Evolutionary conservation across 37 sponge, comb jelly and placozoan genomes (phyloP).

Genomic region (Axinella damicornis): DNA sequence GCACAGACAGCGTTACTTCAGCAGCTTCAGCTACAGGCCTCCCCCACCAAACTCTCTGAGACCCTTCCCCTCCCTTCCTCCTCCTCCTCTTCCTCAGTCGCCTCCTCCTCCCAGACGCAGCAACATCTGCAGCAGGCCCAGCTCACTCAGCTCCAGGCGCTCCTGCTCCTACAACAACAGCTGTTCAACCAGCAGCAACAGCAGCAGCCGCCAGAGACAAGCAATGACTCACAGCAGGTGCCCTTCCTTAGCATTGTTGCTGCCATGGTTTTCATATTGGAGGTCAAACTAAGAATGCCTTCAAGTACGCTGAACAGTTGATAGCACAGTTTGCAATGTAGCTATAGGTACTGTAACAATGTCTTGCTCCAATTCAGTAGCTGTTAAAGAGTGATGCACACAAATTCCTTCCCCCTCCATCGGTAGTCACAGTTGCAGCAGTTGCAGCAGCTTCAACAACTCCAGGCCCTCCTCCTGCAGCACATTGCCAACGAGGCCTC

Average conservation of each 20-base stretch:
- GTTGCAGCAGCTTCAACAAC: conserved; percentile 79
- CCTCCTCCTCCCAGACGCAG: neutral
- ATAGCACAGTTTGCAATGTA: no score
- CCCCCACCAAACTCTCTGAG: neutral
- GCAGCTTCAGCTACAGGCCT: conserved; percentile 56
- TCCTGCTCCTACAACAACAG: conserved; percentile 76
- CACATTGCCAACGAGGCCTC: conserved; percentile 74
- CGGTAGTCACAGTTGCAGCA: conserved; percentile 28
- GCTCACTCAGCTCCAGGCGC: conserved; percentile 73
- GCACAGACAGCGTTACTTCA: conserved; percentile 55
- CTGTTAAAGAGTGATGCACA: neutral
- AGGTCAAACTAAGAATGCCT: no score
- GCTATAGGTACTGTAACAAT: no score
- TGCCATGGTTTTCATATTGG: no score
- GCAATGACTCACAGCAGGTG: conserved; percentile 58
- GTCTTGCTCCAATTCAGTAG: neutral
- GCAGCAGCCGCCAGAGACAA: conserved; percentile 30
- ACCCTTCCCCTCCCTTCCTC: neutral
- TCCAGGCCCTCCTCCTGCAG: conserved; percentile 75
- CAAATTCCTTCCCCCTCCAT: neutral
- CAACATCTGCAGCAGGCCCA: conserved; percentile 58
- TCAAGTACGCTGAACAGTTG: no score
- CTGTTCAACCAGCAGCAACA: conserved; percentile 61
- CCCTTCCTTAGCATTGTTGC: no score
- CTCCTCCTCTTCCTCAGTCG: neutral